A percentile compares a stretch with the other conserved stretches of the same genome.
These are phyloP conservation scores for Tolmerus cingulatus DNA, from an alignment of 2,888 invertebrate species.

Conservation along the genomic window DNA sequence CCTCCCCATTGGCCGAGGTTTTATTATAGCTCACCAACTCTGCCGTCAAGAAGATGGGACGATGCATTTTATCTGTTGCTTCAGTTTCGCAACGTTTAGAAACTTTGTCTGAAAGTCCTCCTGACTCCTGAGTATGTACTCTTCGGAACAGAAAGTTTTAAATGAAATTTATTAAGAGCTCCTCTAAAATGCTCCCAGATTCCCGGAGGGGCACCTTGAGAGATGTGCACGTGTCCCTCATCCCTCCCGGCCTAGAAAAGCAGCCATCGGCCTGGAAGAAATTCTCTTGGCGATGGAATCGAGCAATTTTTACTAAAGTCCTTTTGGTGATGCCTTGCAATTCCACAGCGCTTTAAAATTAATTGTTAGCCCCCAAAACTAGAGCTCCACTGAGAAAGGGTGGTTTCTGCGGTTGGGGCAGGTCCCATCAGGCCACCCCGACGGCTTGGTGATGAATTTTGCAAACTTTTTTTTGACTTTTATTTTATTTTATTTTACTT, in stretches of 20 bases:
- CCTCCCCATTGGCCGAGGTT: not conserved
- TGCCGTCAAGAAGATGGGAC: not conserved
- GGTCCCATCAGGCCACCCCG: not conserved
- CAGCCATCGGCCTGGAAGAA: not conserved
- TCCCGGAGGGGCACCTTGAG: not conserved
- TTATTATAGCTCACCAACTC: not conserved
- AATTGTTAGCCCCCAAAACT: not conserved
- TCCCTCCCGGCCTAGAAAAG: not conserved
- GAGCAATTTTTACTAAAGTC: not conserved
- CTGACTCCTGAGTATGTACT: not conserved
- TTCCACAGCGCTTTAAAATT: not conserved
- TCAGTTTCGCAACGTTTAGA: slow-evolving; percentile 10
- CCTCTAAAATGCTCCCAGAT: not conserved
- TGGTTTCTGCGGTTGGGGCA: not conserved
- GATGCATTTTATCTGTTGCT: slow-evolving; percentile 30
- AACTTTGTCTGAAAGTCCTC: slow-evolving; percentile 15
- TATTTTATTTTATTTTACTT: not conserved
- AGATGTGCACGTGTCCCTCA: not conserved
- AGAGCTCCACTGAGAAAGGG: not conserved
- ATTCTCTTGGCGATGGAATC: not conserved
- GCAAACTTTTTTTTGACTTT: not conserved
- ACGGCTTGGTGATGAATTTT: not conserved
- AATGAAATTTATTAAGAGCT: slow-evolving; percentile 25
- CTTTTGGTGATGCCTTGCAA: not conserved
- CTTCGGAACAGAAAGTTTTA: slow-evolving; percentile 7